Conservation (phyloP, 2,888 invertebrate species). For the Pediacus dermestoides region DNA sequence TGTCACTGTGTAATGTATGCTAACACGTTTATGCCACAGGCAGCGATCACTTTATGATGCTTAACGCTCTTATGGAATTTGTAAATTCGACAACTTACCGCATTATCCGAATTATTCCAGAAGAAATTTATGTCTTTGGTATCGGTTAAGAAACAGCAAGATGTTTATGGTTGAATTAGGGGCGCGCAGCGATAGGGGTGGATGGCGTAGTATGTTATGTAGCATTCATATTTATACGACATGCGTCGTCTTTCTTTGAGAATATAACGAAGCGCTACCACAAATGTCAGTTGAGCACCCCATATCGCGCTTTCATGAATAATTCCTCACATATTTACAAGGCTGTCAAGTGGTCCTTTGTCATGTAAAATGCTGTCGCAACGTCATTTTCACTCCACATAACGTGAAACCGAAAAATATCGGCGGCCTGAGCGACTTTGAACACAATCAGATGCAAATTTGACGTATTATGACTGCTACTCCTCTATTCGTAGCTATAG, state of each 20-base stretch:
- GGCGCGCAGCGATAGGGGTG: too few species aligned
- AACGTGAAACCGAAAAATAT: slow-evolving; percentile 46
- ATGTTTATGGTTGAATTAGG: too few species aligned
- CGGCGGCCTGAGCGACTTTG: slow-evolving; percentile 25
- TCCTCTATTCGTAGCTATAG: slow-evolving; percentile 10
- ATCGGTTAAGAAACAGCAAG: too few species aligned
- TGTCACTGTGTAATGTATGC: slow-evolving; percentile 51
- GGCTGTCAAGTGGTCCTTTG: slow-evolving; percentile 52
- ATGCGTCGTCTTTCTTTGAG: slow-evolving; percentile 43
- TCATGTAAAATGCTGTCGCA: slow-evolving; percentile 53
- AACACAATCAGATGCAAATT: slow-evolving; percentile 38
- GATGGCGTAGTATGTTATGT: slow-evolving; percentile 1
- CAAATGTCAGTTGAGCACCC: slow-evolving; percentile 47
- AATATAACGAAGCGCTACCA: slow-evolving; percentile 46
- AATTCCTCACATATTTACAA: slow-evolving; percentile 53
- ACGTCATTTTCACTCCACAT: slow-evolving; percentile 51
- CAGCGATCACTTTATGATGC: slow-evolving; percentile 47
- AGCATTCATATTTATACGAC: slow-evolving; percentile 2
- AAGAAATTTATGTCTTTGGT: slow-evolving; percentile 14
- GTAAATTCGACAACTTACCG: slow-evolving; percentile 33
- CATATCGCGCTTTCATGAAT: slow-evolving; percentile 52
- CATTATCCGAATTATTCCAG: slow-evolving; percentile 35
- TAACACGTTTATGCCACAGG: slow-evolving; percentile 49
- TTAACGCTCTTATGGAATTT: slow-evolving; percentile 37
- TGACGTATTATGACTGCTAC: slow-evolving; percentile 26